Evolutionary conservation across 1,140 invertebrate genomes (phyloP).

Genomic region (Pseudomyrmex dendroicus): DNA sequence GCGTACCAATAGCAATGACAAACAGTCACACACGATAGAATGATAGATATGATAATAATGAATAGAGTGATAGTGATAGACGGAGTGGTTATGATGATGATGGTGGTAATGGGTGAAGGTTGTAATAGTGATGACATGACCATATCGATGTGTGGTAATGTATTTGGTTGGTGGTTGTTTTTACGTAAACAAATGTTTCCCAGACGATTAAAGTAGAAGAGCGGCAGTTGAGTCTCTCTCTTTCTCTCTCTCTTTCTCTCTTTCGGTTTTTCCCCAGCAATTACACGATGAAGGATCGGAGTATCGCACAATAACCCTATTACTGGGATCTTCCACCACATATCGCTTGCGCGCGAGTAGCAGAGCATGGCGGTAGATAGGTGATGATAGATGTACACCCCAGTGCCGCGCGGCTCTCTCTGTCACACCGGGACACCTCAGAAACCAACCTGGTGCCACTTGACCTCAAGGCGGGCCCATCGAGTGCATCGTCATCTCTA

Average conservation of each 20-base stretch:
- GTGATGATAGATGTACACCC: slow-evolving; percentile 70
- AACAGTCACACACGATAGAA: slow-evolving; percentile 68
- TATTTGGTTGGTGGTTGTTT: slow-evolving; percentile 52
- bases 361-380: slow-evolving; percentile 75
- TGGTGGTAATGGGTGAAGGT: slow-evolving; percentile 37
- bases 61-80: neutral
- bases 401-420: slow-evolving; percentile 76
- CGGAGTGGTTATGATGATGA: slow-evolving; percentile 31
- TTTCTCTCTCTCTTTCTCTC: neutral
- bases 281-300: slow-evolving; percentile 66
- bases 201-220: slow-evolving; percentile 47
- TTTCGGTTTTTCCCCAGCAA: slow-evolving; percentile 62
- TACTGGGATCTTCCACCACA: slow-evolving; percentile 76
- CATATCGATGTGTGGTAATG: slow-evolving; percentile 44
- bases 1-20: slow-evolving; percentile 79
- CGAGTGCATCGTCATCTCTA: slow-evolving; percentile 81
- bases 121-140: slow-evolving; percentile 54
- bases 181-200: slow-evolving; percentile 46
- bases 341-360: slow-evolving; percentile 73
- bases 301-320: slow-evolving; percentile 72
- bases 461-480: slow-evolving; percentile 81
- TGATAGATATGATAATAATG: slow-evolving; percentile 54
- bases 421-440: slow-evolving; percentile 79
- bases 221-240: slow-evolving; percentile 27
- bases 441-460: slow-evolving; percentile 81